phyloP scores from a whole-genome alignment of 2,888 invertebrate genomes.

The Drosophila heteroneura region DNA sequence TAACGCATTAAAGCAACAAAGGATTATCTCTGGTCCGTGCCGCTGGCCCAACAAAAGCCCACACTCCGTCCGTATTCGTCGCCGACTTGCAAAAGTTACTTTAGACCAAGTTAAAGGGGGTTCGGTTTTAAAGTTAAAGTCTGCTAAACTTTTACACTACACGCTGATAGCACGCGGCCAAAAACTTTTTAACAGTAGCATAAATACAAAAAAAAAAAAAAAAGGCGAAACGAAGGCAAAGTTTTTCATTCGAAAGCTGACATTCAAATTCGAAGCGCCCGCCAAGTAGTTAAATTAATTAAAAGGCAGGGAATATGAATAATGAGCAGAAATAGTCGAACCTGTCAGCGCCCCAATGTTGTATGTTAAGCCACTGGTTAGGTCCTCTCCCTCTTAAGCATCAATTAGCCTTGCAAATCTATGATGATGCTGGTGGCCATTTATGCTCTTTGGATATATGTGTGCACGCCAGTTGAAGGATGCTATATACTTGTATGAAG shows the following conservation, averaged over 20 bases:
- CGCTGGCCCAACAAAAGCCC: conserved; percentile 3
- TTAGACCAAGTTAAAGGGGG: conserved; percentile 16
- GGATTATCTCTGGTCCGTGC: conserved; percentile 64
- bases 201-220: conserved; percentile 7
- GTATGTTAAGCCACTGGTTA: not conserved
- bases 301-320: conserved; percentile 60
- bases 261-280: conserved; percentile 28
- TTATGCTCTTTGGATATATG: not conserved
- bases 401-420: conserved; percentile 23
- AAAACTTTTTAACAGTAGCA: conserved; percentile 44
- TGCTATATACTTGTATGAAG: not conserved
- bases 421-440: not conserved
- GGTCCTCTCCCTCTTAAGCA: not conserved
- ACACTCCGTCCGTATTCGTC: conserved; percentile 10
- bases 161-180: conserved; percentile 59
- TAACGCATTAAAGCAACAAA: conserved; percentile 65
- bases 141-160: conserved; percentile 59
- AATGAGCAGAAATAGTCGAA: conserved; percentile 23
- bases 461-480: not conserved
- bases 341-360: conserved; percentile 1
- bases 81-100: conserved; percentile 55
- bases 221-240: conserved; percentile 50
- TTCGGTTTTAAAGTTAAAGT: conserved; percentile 59
- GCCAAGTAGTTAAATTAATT: conserved; percentile 75
- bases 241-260: conserved; percentile 37